Evolutionary conservation across 2,797 vertebrate species (phyloP).

Genomic region (Aerospiza tachiro): DNA sequence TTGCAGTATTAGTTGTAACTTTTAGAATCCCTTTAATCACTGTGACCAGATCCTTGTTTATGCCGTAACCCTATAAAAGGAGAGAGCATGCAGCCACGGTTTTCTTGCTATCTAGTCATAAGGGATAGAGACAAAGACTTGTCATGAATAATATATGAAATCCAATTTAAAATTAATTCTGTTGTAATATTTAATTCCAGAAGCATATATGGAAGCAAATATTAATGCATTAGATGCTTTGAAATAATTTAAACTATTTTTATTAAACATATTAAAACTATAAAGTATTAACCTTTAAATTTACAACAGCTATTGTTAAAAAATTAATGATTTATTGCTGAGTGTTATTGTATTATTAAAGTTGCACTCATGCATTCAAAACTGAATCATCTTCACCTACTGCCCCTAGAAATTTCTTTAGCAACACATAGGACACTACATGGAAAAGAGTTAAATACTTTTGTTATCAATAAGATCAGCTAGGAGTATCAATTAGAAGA

Average conservation of each 20-base stretch:
- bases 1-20: neutral
- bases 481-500: neutral
- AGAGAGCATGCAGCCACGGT: neutral
- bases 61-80: neutral
- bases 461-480: neutral
- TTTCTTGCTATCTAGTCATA: neutral
- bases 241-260: slow-evolving; percentile 10
- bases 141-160: slow-evolving; percentile 3
- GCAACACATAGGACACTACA: neutral
- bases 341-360: neutral
- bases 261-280: neutral
- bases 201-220: neutral
- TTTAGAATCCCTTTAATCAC: neutral
- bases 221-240: neutral
- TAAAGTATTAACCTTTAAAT: neutral
- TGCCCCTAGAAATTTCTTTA: neutral
- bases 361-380: neutral
- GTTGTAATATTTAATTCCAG: neutral
- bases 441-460: neutral
- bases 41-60: neutral
- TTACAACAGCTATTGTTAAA: neutral
- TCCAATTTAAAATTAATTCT: neutral
- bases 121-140: neutral
- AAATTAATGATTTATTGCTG: neutral
- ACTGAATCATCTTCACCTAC: neutral